Percentiles rank a stretch among this genome's conserved stretches.
These are phyloP conservation scores for Meandrusa payeni DNA, from an alignment of 2,888 invertebrate species.

Conservation along the genomic window DNA sequence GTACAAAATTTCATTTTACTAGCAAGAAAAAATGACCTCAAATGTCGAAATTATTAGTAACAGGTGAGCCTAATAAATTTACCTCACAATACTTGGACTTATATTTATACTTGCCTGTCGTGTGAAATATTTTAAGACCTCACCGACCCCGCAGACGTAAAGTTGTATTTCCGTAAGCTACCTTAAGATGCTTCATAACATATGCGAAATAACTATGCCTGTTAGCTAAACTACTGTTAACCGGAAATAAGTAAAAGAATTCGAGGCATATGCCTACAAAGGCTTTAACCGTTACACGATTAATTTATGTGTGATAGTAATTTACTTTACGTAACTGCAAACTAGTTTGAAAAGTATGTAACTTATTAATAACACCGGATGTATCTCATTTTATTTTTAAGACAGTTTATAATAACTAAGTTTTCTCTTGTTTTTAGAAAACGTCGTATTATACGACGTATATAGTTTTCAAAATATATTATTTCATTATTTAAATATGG, in stretches of 20 bases:
- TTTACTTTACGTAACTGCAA: constrained; percentile 6
- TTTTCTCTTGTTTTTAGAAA: background rate
- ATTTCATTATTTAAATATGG: too few species aligned
- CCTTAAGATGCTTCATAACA: constrained; percentile 7
- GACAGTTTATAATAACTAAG: background rate
- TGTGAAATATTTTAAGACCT: too few species aligned
- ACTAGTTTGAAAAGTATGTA: constrained; percentile 1
- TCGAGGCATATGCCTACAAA: constrained; percentile 5
- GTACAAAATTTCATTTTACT: too few species aligned
- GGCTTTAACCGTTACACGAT: constrained; percentile 8
- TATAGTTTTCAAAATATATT: too few species aligned
- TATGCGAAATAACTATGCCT: constrained; percentile 8
- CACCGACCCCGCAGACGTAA: too few species aligned
- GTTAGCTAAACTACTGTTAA: constrained; percentile 15
- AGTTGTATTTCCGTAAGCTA: background rate
- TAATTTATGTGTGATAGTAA: constrained; percentile 7
- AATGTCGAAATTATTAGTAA: too few species aligned
- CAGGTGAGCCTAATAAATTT: too few species aligned
- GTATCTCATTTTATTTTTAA: background rate
- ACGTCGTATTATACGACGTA: too few species aligned
- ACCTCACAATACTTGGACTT: too few species aligned
- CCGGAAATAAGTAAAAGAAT: constrained; percentile 21
- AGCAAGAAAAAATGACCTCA: too few species aligned
- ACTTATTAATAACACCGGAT: background rate
- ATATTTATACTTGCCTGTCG: too few species aligned